A percentile compares a stretch with the other conserved stretches of the same genome.
phyloP scores from a whole-genome alignment of 2,113 vertebrate genomes.

The Calidris pugnax region DNA sequence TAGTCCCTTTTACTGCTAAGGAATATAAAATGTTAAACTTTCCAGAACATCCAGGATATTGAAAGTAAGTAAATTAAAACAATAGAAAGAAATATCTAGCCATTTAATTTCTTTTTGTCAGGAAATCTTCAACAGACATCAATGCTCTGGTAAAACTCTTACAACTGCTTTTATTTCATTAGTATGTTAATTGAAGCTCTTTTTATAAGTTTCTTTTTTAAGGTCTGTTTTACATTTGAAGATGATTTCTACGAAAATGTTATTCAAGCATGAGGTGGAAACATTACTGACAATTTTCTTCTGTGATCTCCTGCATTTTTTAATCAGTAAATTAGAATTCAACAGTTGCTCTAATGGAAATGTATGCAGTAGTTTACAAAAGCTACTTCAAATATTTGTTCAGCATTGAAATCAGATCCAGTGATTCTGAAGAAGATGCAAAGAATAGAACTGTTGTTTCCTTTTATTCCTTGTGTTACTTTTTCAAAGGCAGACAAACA shows the following conservation, averaged over 20 bases:
- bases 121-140: background rate
- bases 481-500: background rate
- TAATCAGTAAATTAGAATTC: conserved; percentile 21
- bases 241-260: background rate
- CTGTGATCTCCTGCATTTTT: background rate
- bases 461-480: background rate
- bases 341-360: background rate
- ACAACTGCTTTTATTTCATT: background rate
- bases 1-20: background rate
- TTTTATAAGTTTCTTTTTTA: background rate
- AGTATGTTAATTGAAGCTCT: background rate
- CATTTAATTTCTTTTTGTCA: background rate
- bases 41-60: background rate
- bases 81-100: background rate
- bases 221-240: background rate
- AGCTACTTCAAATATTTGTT: background rate
- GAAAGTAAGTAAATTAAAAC: background rate
- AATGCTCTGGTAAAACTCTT: background rate
- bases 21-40: background rate
- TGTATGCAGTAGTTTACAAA: background rate
- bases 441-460: background rate
- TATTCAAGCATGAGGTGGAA: background rate
- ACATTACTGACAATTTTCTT: background rate
- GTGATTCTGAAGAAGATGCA: background rate
- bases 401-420: background rate